A percentile compares a stretch with the other conserved stretches of the same genome.
phyloP scores from a whole-genome alignment of 2,113 vertebrate genomes.

The Vanacampus margaritifer region DNA sequence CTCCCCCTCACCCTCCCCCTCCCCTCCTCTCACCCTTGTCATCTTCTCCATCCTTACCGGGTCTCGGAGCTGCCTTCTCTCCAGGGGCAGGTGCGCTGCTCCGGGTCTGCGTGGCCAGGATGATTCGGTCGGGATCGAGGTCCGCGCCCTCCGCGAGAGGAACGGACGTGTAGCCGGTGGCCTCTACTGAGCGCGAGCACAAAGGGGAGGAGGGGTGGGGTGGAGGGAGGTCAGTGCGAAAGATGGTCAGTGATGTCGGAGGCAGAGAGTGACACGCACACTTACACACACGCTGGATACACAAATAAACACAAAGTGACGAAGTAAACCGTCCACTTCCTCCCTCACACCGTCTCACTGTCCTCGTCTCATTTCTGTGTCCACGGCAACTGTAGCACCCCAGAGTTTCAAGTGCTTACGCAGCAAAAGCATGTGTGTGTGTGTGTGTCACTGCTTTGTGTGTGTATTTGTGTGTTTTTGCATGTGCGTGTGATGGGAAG shows the following conservation, averaged over 20 bases:
- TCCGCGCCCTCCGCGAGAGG: conserved; percentile 45
- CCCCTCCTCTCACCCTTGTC: conserved; percentile 7
- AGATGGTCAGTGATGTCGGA: conserved; percentile 11
- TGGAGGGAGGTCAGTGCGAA: conserved; percentile 48
- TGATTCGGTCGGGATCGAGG: conserved; percentile 37
- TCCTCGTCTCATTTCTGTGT: conserved; percentile 2
- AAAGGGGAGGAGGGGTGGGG: conserved; percentile 38
- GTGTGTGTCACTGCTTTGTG: conserved; percentile 28
- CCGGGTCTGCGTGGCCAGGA: conserved; percentile 36
- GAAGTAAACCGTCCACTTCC: conserved; percentile 33
- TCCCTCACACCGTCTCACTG: conserved; percentile 17
- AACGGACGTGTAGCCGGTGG: conserved; percentile 49
- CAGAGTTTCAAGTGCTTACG: conserved; percentile 10
- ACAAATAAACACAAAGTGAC: conserved; percentile 29
- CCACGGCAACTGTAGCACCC: conserved; percentile 2
- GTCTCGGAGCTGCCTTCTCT: conserved; percentile 54
- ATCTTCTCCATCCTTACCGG: conserved; percentile 55
- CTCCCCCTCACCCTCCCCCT: neutral
- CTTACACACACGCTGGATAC: conserved; percentile 7
- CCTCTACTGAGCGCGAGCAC: conserved; percentile 55
- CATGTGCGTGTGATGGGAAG: conserved; percentile 8
- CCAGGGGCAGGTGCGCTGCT: conserved; percentile 37
- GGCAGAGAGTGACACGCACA: conserved; percentile 23
- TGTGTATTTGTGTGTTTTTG: conserved; percentile 4
- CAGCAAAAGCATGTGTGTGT: neutral